Percentiles rank a stretch among this genome's conserved stretches.
These are phyloP conservation scores for Dorcus parallelipipedus DNA, from an alignment of 2,888 invertebrate genomes.

Conservation along the genomic window DNA sequence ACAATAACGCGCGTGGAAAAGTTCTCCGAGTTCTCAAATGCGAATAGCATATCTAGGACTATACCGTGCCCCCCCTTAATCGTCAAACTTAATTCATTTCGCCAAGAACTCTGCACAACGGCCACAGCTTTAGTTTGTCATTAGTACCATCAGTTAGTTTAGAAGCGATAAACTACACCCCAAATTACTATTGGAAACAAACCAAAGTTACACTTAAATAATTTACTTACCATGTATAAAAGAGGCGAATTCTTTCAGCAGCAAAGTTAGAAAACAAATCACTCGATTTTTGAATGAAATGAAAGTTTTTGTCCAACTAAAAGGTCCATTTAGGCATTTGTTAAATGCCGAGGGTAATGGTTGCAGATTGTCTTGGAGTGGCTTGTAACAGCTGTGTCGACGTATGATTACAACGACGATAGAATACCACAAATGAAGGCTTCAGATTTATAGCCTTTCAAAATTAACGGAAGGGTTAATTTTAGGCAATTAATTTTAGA, in stretches of 20 bases:
- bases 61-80: constrained; percentile 30
- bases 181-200: constrained; percentile 14
- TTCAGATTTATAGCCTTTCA: constrained; percentile 48
- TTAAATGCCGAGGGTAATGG: constrained; percentile 14
- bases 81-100: constrained; percentile 37
- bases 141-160: constrained; percentile 33
- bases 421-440: constrained; percentile 46
- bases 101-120: constrained; percentile 27
- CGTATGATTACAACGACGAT: constrained; percentile 42
- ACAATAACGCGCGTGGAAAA: constrained; percentile 28
- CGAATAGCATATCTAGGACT: constrained; percentile 12
- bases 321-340: constrained; percentile 1
- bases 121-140: constrained; percentile 32
- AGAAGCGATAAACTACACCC: constrained; percentile 26
- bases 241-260: too few relatives aligned
- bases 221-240: too few relatives aligned
- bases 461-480: constrained; percentile 49
- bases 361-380: constrained; percentile 26
- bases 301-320: neutral
- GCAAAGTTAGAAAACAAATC: too few relatives aligned
- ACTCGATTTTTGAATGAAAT: too few relatives aligned
- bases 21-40: constrained; percentile 15
- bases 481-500: constrained; percentile 47
- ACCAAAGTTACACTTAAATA: too few relatives aligned
- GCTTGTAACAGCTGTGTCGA: constrained; percentile 42